phyloP scores from a whole-genome alignment of 1,140 invertebrate species.

The Drosophila subobscura region DNA sequence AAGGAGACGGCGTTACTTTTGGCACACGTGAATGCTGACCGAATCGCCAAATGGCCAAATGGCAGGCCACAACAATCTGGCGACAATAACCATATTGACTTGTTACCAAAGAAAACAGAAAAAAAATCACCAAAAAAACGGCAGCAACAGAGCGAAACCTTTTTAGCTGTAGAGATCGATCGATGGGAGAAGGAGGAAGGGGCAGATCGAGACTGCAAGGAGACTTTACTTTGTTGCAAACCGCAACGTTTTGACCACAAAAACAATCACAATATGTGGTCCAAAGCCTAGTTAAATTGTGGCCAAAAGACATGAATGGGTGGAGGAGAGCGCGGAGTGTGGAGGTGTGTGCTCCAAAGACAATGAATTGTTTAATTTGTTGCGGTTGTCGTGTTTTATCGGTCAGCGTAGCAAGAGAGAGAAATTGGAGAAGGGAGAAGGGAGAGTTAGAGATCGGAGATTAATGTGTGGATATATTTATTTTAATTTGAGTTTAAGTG shows the following conservation, averaged over 20 bases:
- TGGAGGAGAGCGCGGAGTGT: background rate
- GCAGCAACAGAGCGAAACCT: slow-evolving; percentile 41
- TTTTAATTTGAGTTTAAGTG: no score
- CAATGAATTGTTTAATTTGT: slow-evolving; percentile 75
- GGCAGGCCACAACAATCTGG: slow-evolving; percentile 56
- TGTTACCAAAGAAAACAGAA: slow-evolving; percentile 37
- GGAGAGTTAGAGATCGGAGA: slow-evolving; percentile 12
- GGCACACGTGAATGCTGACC: slow-evolving; percentile 56
- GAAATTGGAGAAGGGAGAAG: slow-evolving; percentile 1
- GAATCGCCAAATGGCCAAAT: slow-evolving; percentile 72
- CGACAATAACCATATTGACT: slow-evolving; percentile 77
- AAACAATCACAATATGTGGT: slow-evolving; percentile 63
- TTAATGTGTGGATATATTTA: no score
- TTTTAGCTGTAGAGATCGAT: slow-evolving; percentile 43
- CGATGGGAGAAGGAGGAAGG: slow-evolving; percentile 23
- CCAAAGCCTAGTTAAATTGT: slow-evolving; percentile 55
- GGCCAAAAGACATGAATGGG: slow-evolving; percentile 12
- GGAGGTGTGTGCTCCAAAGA: slow-evolving; percentile 17
- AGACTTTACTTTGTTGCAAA: slow-evolving; percentile 7
- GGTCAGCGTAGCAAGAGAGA: slow-evolving; percentile 3
- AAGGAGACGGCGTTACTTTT: slow-evolving; percentile 49
- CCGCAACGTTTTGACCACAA: slow-evolving; percentile 32
- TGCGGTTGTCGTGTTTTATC: slow-evolving; percentile 43
- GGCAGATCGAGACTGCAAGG: slow-evolving; percentile 23
- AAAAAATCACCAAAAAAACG: slow-evolving; percentile 21